Percentiles rank a stretch among this genome's conserved stretches.
Evolutionary conservation across 2,113 vertebrate species (phyloP).

Genomic region (Odobenus rosmarus): DNA sequence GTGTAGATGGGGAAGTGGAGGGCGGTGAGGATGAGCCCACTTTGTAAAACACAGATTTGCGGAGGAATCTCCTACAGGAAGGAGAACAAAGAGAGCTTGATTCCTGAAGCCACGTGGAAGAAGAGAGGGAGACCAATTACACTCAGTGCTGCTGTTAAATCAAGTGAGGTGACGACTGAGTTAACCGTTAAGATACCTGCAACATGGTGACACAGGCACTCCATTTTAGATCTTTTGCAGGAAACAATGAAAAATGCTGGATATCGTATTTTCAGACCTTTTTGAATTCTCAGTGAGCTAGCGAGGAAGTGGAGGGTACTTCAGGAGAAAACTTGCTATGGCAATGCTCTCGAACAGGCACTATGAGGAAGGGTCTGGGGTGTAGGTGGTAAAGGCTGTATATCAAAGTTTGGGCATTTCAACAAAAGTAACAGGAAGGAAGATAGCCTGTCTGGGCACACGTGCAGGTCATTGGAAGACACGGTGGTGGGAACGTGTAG

Average conservation of each 20-base stretch:
- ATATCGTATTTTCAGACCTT: neutral
- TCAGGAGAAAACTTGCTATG: neutral
- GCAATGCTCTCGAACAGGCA: neutral
- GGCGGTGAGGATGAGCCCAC: neutral
- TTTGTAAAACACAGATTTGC: neutral
- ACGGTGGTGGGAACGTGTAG: accelerated
- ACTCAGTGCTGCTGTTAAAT: neutral
- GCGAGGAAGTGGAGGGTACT: neutral
- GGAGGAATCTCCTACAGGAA: neutral
- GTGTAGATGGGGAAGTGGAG: neutral
- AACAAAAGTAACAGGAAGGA: neutral
- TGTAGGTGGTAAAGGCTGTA: neutral
- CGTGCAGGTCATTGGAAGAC: neutral
- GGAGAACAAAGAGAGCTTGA: neutral
- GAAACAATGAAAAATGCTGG: neutral
- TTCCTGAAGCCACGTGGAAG: neutral
- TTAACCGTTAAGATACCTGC: neutral
- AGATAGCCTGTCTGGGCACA: neutral
- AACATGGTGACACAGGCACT: neutral
- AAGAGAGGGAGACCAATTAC: neutral
- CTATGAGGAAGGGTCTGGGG: neutral
- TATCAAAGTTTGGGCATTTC: neutral
- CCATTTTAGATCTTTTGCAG: neutral
- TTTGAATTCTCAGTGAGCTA: neutral
- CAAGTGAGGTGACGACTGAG: neutral